Conservation (phyloP, 2,888 invertebrate species). For the Ernsta delagoae region DNA sequence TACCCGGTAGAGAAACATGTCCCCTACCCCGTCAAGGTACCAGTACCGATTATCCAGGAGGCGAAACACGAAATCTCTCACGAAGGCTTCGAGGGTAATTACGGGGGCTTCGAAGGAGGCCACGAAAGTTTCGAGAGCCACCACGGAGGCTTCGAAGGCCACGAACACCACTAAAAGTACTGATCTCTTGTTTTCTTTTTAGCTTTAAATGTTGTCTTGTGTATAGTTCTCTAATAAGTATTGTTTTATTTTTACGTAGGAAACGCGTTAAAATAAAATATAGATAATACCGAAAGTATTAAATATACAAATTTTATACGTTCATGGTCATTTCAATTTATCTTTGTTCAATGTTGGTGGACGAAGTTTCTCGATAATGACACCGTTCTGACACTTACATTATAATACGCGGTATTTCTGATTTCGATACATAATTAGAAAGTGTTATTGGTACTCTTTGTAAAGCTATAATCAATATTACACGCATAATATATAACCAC, state of each 20-base stretch:
- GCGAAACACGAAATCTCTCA: conserved; percentile 35
- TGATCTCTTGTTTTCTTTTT: conserved; percentile 76
- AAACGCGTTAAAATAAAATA: conserved; percentile 58
- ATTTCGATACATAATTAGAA: conserved; percentile 24
- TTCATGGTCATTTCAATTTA: conserved; percentile 42
- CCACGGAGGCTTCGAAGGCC: conserved; percentile 46
- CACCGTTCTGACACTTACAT: background rate
- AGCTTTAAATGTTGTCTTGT: conserved; percentile 82
- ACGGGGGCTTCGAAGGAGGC: conserved; percentile 47
- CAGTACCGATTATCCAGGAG: conserved; percentile 86
- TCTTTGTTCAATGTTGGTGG: background rate
- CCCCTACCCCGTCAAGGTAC: conserved; percentile 89
- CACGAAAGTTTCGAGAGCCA: conserved; percentile 45
- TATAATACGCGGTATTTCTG: conserved; percentile 11
- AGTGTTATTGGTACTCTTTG: conserved; percentile 23
- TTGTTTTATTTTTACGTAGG: conserved; percentile 59
- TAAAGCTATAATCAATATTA: background rate
- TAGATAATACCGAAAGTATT: conserved; percentile 81
- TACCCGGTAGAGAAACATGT: conserved; percentile 90
- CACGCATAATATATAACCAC: conserved; percentile 6
- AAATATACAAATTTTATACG: conserved; percentile 62
- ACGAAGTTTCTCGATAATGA: conserved; percentile 17
- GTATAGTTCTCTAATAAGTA: conserved; percentile 70
- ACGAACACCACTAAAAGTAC: conserved; percentile 75
- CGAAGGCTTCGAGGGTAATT: conserved; percentile 36